Evolutionary conservation across 1,140 invertebrate species (phyloP), one percentile per base, ranked within the genome.

Genomic region (Nilaparvata lugens): DNA sequence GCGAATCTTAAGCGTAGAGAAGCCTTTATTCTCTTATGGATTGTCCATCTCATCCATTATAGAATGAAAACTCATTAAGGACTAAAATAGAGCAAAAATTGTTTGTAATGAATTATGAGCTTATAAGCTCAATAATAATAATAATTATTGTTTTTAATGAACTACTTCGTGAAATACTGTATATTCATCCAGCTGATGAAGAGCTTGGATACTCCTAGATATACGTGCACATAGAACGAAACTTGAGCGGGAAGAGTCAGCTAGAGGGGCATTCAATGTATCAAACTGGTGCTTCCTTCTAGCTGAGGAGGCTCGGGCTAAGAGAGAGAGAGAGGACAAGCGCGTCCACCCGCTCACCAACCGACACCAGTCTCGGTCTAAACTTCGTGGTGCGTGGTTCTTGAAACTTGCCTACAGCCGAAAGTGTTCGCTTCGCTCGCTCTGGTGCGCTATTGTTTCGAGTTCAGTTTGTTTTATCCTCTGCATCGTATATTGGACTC

Each of bases 261-360:
- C 9, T 35, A 35, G 31, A 35, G 31, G 31, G 31, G 31, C 31
- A 35, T 35, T 35, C 31, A 11, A 35, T 11, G 31, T 35, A 35
- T 35, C 31, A 35, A 35, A 35, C 31, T 35, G 31, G 31, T 35
- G 28, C 51, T 28, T 52, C 51, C 23, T 52, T 24, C 23, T 11
- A 52, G 23, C 28, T 28, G 19, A n/a, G 51, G 23, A 52, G 28
- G 14, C 28, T 4, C 51, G 19, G 11, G 23, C 28, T n/a, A 4
- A 19, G 23, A 25, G 23, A n/a, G 51, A 23, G 11, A 25, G 23
- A 52, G 23, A 23, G 23, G 51, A 11, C 18, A 25, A 13, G 19
- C 31, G 51, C 51, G 21, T 52, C 51, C 51, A 52, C 23, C 23
- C 51, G 51, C 51, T 52, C 51, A 3, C 43, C 43, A 23, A 40